Percentiles rank a stretch among this genome's conserved stretches.
phyloP scores from a whole-genome alignment of 2,797 vertebrate species.

The Echeneis naucrates region DNA sequence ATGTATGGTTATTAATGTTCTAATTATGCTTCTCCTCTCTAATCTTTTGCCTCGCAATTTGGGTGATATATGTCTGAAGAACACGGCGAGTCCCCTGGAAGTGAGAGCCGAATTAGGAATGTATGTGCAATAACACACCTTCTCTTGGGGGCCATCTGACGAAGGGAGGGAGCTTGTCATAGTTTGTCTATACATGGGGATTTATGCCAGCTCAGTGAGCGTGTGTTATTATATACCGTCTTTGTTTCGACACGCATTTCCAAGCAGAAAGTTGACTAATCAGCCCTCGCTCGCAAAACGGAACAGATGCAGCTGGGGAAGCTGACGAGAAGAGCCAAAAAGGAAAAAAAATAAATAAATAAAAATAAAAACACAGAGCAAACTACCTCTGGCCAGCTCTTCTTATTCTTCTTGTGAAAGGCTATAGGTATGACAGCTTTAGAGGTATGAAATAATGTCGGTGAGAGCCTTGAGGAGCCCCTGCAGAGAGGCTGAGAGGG shows the following conservation, averaged over 20 bases:
- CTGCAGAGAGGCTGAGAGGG: conserved; percentile 72
- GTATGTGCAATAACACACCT: conserved; percentile 63
- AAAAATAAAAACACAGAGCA: conserved; percentile 32
- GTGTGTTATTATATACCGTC: conserved; percentile 42
- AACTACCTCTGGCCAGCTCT: conserved; percentile 42
- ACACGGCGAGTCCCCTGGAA: conserved; percentile 52
- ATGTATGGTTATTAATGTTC: conserved; percentile 81
- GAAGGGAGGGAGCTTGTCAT: conserved; percentile 55
- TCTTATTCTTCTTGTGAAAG: conserved; percentile 55
- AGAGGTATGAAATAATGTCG: conserved; percentile 71
- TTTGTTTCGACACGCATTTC: conserved; percentile 50
- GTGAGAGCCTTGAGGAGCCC: conserved; percentile 68
- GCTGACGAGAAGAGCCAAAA: conserved; percentile 13
- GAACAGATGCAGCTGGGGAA: conserved; percentile 36
- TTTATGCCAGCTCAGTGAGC: conserved; percentile 60
- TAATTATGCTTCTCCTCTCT: conserved; percentile 76
- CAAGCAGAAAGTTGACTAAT: conserved; percentile 61
- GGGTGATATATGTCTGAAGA: conserved; percentile 71
- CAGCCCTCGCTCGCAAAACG: conserved; percentile 22
- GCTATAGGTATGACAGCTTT: conserved; percentile 69
- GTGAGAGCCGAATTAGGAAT: conserved; percentile 63
- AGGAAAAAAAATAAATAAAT: background rate
- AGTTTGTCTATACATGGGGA: conserved; percentile 60
- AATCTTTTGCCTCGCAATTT: conserved; percentile 73
- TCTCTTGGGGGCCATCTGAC: conserved; percentile 70